Conservation (phyloP, 2,888 invertebrate species). For the Agrilus biguttatus region DNA sequence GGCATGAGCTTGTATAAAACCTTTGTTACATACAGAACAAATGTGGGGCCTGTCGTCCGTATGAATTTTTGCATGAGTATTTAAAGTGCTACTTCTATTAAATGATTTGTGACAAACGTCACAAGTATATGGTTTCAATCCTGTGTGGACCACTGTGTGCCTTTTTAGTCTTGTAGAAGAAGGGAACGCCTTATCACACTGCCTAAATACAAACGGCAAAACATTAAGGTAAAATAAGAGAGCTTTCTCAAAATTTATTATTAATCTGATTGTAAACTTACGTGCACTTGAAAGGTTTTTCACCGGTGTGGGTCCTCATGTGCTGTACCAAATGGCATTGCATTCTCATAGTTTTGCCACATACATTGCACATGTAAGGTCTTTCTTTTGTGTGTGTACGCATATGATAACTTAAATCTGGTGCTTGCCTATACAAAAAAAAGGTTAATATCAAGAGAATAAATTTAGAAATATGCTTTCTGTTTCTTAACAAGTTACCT, state of each 20-base stretch:
- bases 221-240: background rate
- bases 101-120: slow-evolving; percentile 20
- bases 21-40: slow-evolving; percentile 19
- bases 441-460: slow-evolving; percentile 6
- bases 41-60: slow-evolving; percentile 18
- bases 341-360: slow-evolving; percentile 25
- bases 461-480: too few relatives aligned
- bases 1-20: slow-evolving; percentile 20
- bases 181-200: slow-evolving; percentile 18
- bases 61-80: slow-evolving; percentile 21
- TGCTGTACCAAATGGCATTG: slow-evolving; percentile 22
- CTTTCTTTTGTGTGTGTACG: slow-evolving; percentile 25
- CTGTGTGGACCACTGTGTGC: slow-evolving; percentile 20
- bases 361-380: slow-evolving; percentile 25
- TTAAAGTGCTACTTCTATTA: slow-evolving; percentile 18
- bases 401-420: slow-evolving; percentile 25
- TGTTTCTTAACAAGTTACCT: slow-evolving; percentile 8
- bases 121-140: slow-evolving; percentile 18
- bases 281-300: slow-evolving; percentile 19
- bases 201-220: slow-evolving; percentile 8
- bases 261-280: slow-evolving; percentile 3
- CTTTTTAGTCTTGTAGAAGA: slow-evolving; percentile 18
- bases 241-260: background rate
- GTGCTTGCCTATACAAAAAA: slow-evolving; percentile 15
- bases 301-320: slow-evolving; percentile 21